Evolutionary conservation across 2,113 vertebrate genomes (phyloP).

Genomic region (Osmerus mordax): DNA sequence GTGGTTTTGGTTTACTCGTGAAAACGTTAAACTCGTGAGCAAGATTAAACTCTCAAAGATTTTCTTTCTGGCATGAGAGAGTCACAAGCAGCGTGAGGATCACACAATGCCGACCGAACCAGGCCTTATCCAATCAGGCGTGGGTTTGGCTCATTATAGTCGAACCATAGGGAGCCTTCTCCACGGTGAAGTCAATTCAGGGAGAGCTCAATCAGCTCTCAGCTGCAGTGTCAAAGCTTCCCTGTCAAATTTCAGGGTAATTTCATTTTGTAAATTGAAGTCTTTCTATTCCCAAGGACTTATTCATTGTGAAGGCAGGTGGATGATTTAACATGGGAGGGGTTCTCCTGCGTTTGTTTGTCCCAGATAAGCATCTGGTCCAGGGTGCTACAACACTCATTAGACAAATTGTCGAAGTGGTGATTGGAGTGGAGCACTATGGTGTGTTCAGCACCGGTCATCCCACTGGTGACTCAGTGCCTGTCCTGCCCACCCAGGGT

Average conservation of each 20-base stretch:
- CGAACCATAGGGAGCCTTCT: neutral
- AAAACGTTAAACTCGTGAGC: too few relatives aligned
- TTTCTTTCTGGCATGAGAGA: too few relatives aligned
- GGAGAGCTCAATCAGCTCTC: neutral
- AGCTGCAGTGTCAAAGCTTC: neutral
- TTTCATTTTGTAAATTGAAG: too few relatives aligned
- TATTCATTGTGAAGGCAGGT: neutral
- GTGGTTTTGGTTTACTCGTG: neutral
- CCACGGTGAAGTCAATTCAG: neutral
- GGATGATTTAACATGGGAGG: too few relatives aligned
- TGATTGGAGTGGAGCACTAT: neutral
- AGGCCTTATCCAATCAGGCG: neutral
- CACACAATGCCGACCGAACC: neutral
- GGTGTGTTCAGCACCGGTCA: conserved; percentile 2
- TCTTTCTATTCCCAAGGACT: neutral
- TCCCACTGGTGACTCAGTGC: conserved; percentile 36
- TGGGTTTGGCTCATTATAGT: neutral
- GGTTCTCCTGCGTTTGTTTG: too few relatives aligned
- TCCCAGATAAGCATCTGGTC: too few relatives aligned
- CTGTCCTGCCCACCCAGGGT: conserved; percentile 43
- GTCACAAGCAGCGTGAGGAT: neutral
- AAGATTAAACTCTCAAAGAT: too few relatives aligned
- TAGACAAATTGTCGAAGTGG: neutral
- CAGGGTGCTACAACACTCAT: too few relatives aligned
- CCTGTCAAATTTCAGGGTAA: too few relatives aligned